A percentile compares a stretch with the other conserved stretches of the same genome.
phyloP scores from a whole-genome alignment of 2,888 invertebrate genomes.

The Prosopocoilus inquinatus region DNA sequence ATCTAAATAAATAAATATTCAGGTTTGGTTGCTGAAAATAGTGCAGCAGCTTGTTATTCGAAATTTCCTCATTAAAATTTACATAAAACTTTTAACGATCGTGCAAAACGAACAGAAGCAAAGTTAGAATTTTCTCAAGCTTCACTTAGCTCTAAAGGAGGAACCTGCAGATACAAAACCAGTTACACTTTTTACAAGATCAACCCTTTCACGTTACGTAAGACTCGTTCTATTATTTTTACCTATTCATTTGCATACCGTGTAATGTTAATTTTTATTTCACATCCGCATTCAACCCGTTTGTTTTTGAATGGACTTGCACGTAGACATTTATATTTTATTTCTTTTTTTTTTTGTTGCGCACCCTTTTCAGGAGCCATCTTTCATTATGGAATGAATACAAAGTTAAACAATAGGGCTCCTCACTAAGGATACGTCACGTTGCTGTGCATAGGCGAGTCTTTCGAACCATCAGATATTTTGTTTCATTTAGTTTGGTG shows the following conservation, averaged over 20 bases:
- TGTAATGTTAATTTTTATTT: constrained; percentile 40
- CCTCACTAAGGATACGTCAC: constrained; percentile 9
- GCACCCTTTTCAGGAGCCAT: constrained; percentile 33
- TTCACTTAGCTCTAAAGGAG: constrained; percentile 24
- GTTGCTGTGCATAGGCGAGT: constrained; percentile 3
- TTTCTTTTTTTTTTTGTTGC: constrained; percentile 31
- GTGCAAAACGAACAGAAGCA: constrained; percentile 4
- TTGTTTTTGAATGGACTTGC: constrained; percentile 31
- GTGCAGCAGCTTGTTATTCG: constrained; percentile 14
- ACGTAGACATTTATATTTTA: constrained; percentile 33
- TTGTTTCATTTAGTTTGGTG: constrained; percentile 13
- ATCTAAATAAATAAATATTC: too few species aligned
- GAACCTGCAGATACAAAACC: constrained; percentile 30
- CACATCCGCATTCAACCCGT: constrained; percentile 36
- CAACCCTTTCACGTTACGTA: constrained; percentile 27
- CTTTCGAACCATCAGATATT: constrained; percentile 6
- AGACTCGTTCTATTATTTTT: constrained; percentile 37
- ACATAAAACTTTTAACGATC: constrained; percentile 25
- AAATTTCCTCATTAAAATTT: constrained; percentile 28
- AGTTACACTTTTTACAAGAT: constrained; percentile 23
- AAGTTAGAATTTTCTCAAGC: constrained; percentile 20
- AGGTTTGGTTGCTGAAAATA: neutral
- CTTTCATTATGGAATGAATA: constrained; percentile 36
- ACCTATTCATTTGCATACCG: constrained; percentile 40
- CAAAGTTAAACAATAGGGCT: constrained; percentile 29